phyloP scores from a whole-genome alignment of 1,140 invertebrate genomes.

The Conus ventricosus region DNA sequence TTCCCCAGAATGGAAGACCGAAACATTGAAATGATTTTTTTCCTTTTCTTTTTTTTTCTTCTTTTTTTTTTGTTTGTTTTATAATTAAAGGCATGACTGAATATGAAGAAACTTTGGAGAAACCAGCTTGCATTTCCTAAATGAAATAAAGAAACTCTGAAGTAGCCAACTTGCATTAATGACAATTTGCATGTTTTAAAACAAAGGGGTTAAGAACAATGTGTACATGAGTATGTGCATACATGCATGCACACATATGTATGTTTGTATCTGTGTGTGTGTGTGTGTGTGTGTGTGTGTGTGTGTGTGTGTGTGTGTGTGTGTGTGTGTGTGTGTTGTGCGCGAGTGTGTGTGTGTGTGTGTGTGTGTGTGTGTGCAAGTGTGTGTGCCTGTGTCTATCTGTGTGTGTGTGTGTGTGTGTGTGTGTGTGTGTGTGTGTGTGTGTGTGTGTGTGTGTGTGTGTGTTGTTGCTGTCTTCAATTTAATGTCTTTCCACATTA shows the following conservation, averaged over 20 bases:
- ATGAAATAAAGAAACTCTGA: too few relatives aligned
- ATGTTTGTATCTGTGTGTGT: background rate
- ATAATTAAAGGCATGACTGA: too few relatives aligned
- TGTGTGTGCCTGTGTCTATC: too few relatives aligned
- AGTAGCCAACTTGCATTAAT: too few relatives aligned
- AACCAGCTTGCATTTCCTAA: too few relatives aligned
- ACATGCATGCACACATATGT: background rate
- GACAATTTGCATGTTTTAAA: too few relatives aligned
- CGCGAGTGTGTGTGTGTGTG: background rate
- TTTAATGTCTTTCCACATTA: too few relatives aligned
- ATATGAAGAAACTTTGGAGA: too few relatives aligned
- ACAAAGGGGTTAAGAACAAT: background rate
- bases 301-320: background rate
- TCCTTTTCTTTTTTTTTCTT: too few relatives aligned
- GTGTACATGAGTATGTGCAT: background rate
- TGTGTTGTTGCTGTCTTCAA: background rate
- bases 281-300: background rate
- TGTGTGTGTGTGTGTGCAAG: background rate
- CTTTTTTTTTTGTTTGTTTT: too few relatives aligned
- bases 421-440: slow-evolving; percentile 7
- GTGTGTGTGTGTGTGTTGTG: background rate
- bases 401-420: background rate
- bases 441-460: background rate
- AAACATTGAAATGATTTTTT: too few relatives aligned
- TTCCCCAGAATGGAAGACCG: too few relatives aligned